Evolutionary conservation across 2,888 invertebrate genomes (phyloP).

Genomic region (Drosophila mimetica): DNA sequence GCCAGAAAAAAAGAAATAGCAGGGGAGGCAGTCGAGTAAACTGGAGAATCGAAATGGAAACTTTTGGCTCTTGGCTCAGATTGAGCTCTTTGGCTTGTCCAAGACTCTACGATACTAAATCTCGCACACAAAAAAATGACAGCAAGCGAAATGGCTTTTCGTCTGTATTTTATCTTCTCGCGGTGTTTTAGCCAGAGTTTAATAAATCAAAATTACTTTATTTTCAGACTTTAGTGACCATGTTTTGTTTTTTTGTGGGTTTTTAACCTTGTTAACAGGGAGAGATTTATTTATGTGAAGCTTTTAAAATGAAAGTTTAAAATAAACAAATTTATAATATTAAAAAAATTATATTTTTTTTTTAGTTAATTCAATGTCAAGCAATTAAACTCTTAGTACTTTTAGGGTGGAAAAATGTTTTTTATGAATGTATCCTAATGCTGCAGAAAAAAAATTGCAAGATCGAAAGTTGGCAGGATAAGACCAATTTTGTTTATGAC

Average conservation of each 20-base stretch:
- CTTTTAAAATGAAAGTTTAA: too few species aligned
- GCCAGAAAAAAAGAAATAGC: slow-evolving; percentile 26
- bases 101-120: slow-evolving; percentile 25
- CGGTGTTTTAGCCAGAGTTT: slow-evolving; percentile 61
- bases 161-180: slow-evolving; percentile 20
- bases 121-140: slow-evolving; percentile 19
- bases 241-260: slow-evolving; percentile 52
- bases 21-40: not conserved
- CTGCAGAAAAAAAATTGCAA: slow-evolving; percentile 43
- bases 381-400: too few species aligned
- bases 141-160: slow-evolving; percentile 22
- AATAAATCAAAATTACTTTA: slow-evolving; percentile 82
- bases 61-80: slow-evolving; percentile 40
- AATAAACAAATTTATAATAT: too few species aligned
- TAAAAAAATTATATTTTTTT: too few species aligned
- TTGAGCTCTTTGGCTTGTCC: slow-evolving; percentile 38
- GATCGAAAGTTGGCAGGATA: slow-evolving; percentile 61
- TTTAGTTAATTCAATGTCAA: too few species aligned
- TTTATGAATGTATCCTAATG: not conserved
- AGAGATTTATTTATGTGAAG: too few species aligned
- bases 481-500: slow-evolving; percentile 78
- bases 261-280: not conserved
- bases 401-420: too few species aligned
- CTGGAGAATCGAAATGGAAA: slow-evolving; percentile 22
- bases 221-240: slow-evolving; percentile 74